Evolutionary conservation across 2,113 vertebrate species (phyloP).

Genomic region (Callipepla squamata): DNA sequence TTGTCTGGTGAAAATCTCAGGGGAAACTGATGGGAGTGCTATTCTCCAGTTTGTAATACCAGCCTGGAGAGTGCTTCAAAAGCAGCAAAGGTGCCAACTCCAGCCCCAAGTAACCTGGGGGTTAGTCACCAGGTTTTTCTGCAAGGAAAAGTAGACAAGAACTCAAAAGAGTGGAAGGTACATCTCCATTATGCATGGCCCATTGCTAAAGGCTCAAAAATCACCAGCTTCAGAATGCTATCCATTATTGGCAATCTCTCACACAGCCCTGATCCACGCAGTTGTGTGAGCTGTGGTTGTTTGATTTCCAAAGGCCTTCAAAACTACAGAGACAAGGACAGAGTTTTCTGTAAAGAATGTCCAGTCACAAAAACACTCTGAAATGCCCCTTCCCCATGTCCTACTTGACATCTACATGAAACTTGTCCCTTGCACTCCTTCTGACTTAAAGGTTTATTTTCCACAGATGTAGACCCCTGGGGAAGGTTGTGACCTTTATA

Average conservation of each 20-base stretch:
- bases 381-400: not conserved
- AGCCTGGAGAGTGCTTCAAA: not conserved
- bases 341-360: not conserved
- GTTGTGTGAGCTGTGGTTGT: not conserved
- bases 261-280: not conserved
- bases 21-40: not conserved
- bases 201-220: not conserved
- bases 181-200: not conserved
- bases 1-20: not conserved
- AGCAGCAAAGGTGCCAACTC: not conserved
- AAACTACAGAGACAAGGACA: not conserved
- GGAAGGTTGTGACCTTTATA: not conserved
- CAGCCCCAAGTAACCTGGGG: not conserved
- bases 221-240: not conserved
- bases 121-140: conserved; percentile 10
- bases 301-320: not conserved
- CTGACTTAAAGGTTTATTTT: not conserved
- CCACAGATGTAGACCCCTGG: not conserved
- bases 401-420: not conserved
- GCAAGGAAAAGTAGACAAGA: not conserved
- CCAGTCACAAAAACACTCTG: not conserved
- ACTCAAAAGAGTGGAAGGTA: accelerated
- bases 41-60: not conserved
- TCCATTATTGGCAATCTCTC: not conserved
- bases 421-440: not conserved